A percentile compares a stretch with the other conserved stretches of the same genome.
These are phyloP conservation scores for Trogon melanurus DNA, from an alignment of 2,113 vertebrate species.

Conservation along the genomic window DNA sequence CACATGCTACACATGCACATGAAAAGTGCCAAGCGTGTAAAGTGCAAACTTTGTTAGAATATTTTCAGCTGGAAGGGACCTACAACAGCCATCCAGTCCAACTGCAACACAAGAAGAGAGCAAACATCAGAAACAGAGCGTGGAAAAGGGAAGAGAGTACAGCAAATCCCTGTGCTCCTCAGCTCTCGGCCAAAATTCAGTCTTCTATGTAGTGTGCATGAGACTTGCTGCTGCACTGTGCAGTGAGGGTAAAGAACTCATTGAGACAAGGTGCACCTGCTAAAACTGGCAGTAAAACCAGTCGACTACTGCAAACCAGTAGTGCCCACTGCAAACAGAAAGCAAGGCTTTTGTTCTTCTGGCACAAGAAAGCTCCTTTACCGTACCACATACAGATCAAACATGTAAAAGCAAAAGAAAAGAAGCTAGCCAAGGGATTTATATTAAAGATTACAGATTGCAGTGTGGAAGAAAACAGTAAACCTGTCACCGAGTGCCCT, in stretches of 20 bases:
- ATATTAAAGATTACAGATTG: not conserved
- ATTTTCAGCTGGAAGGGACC: not conserved
- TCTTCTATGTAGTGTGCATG: not conserved
- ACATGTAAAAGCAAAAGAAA: conserved; percentile 26
- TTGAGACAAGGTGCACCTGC: conserved; percentile 59
- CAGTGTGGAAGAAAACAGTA: not conserved
- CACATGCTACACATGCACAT: not conserved
- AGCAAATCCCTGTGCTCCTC: conserved; percentile 18
- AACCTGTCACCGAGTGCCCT: not conserved
- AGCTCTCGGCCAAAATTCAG: not conserved
- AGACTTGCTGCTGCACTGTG: conserved; percentile 1
- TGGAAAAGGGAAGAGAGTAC: conserved; percentile 5
- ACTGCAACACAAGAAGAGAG: not conserved
- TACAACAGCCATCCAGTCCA: not conserved
- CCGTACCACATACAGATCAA: conserved; percentile 12
- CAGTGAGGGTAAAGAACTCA: conserved; percentile 9
- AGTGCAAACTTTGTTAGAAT: not conserved
- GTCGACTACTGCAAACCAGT: not conserved
- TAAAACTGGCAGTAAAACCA: conserved; percentile 46
- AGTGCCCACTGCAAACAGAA: conserved; percentile 6
- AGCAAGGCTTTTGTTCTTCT: conserved; percentile 42
- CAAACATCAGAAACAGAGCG: not conserved
- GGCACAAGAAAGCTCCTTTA: conserved; percentile 19
- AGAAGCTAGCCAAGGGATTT: not conserved
- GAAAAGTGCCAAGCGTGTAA: not conserved